Percentiles rank a stretch among this genome's conserved stretches.
These are phyloP conservation scores for Setophaga coronata DNA, from an alignment of 2,113 vertebrate species.

Conservation along the genomic window DNA sequence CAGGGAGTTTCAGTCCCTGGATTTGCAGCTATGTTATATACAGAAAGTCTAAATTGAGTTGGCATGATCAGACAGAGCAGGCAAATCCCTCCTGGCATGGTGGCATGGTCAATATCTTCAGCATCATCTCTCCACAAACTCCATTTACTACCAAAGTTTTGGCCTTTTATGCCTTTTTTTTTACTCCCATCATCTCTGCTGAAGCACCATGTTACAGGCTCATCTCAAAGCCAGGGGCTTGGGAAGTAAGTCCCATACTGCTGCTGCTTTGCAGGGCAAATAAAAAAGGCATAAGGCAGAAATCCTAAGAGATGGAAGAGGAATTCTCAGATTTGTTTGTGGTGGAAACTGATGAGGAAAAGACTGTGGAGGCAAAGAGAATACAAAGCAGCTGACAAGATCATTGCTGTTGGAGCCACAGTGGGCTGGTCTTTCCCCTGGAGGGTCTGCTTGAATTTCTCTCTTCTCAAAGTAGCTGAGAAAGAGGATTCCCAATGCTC, in stretches of 20 bases:
- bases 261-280: neutral
- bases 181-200: neutral
- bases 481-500: neutral
- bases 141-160: neutral
- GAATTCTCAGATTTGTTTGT: neutral
- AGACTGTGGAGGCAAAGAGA: neutral
- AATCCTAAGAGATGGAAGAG: neutral
- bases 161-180: neutral
- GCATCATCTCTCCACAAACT: neutral
- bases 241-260: neutral
- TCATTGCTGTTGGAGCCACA: neutral
- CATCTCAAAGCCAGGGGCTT: neutral
- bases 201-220: neutral
- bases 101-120: neutral
- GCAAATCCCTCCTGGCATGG: neutral
- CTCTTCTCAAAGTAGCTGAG: neutral
- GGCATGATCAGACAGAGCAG: neutral
- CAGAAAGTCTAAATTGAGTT: neutral
- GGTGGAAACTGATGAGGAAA: neutral
- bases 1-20: neutral
- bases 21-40: rapidly evolving
- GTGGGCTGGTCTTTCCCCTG: neutral
- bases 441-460: neutral
- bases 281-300: neutral
- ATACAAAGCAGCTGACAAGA: neutral